phyloP scores from a whole-genome alignment of 2,797 vertebrate species.

The Echiichthys vipera region DNA sequence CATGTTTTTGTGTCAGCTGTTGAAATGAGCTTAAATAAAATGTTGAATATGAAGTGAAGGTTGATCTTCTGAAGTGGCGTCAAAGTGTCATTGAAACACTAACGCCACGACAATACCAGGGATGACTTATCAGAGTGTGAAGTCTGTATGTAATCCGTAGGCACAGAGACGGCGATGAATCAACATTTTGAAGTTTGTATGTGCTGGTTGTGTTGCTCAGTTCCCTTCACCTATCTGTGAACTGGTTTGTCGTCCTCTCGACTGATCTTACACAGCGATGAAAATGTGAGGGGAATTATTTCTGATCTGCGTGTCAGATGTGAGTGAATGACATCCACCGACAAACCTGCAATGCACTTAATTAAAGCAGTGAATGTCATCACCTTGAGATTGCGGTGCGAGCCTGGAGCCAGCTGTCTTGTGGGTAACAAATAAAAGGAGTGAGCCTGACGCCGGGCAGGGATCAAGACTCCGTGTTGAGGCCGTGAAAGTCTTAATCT shows the following conservation, averaged over 20 bases:
- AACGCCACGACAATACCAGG: too few relatives aligned
- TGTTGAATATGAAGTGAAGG: too few relatives aligned
- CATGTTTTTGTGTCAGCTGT: too few relatives aligned
- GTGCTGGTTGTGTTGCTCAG: background rate
- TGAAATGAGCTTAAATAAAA: too few relatives aligned
- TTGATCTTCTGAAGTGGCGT: too few relatives aligned
- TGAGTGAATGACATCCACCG: background rate
- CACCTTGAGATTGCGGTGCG: background rate
- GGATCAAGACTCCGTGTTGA: constrained; percentile 12
- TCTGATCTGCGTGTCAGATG: constrained; percentile 17
- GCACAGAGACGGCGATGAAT: too few relatives aligned
- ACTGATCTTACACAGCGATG: background rate
- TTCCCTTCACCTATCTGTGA: background rate
- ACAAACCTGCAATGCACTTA: constrained; percentile 17
- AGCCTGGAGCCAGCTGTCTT: constrained; percentile 18
- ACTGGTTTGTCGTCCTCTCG: background rate
- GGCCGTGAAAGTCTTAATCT: constrained; percentile 40
- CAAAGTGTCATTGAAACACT: too few relatives aligned
- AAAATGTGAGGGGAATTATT: constrained; percentile 13
- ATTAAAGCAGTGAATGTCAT: constrained; percentile 41
- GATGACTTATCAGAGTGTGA: too few relatives aligned
- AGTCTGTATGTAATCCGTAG: too few relatives aligned
- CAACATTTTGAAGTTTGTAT: background rate
- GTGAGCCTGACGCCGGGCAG: background rate
- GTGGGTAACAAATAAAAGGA: constrained; percentile 37